Conservation (phyloP, 1,140 invertebrate species). For the Bactericera cockerelli region DNA sequence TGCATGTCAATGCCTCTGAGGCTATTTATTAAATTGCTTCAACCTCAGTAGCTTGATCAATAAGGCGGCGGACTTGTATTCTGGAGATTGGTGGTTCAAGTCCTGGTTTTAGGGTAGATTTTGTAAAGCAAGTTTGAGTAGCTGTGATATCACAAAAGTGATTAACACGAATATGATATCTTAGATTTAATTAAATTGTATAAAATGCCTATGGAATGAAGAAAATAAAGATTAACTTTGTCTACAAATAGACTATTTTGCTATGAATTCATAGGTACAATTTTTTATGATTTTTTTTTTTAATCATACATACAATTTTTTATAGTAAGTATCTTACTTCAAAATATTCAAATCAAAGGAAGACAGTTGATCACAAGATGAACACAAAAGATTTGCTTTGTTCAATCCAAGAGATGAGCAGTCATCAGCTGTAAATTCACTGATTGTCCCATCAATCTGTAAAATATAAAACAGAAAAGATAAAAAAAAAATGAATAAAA, state of each 20-base stretch:
- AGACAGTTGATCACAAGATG: slow-evolving; percentile 68
- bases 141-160: too few species aligned
- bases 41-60: too few species aligned
- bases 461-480: too few species aligned
- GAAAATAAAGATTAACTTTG: background rate
- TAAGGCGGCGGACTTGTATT: too few species aligned
- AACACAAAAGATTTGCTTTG: slow-evolving; percentile 70
- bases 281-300: too few species aligned
- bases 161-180: too few species aligned
- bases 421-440: slow-evolving; percentile 60
- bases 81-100: too few species aligned
- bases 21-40: background rate
- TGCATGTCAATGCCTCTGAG: background rate
- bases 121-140: too few species aligned
- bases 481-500: too few species aligned
- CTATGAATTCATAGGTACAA: background rate
- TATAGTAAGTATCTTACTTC: slow-evolving; percentile 33
- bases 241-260: background rate
- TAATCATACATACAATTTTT: too few species aligned
- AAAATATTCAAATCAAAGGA: slow-evolving; percentile 56
- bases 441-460: slow-evolving; percentile 14
- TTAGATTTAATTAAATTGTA: background rate
- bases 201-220: background rate
- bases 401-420: slow-evolving; percentile 75
- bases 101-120: too few species aligned